Evolutionary conservation across 2,113 vertebrate genomes (phyloP).

Genomic region (Anseranas semipalmata): DNA sequence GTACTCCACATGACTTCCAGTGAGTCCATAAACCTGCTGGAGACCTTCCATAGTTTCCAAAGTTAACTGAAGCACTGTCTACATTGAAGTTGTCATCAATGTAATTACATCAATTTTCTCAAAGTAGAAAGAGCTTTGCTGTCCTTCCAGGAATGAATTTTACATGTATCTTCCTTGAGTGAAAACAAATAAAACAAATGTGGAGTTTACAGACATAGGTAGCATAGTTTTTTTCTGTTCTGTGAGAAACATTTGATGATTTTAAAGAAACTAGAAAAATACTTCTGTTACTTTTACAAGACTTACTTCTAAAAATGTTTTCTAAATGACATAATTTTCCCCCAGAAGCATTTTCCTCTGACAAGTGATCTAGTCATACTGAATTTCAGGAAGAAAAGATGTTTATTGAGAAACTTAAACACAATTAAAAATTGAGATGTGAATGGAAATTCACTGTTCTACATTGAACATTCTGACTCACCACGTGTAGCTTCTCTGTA

Average conservation of each 20-base stretch:
- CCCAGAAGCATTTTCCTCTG: neutral
- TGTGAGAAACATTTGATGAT: neutral
- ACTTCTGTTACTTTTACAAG: neutral
- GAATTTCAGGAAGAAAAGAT: neutral
- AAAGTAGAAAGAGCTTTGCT: neutral
- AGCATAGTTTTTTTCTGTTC: neutral
- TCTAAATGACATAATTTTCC: neutral
- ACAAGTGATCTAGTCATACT: neutral
- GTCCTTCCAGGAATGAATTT: conserved; percentile 11
- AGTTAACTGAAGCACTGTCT: neutral
- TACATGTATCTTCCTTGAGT: neutral
- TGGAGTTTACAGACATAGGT: neutral
- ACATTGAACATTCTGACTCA: neutral
- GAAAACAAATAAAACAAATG: neutral
- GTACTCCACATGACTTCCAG: neutral
- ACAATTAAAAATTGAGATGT: conserved; percentile 20
- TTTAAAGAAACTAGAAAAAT: neutral
- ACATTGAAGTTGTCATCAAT: neutral
- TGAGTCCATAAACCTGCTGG: neutral
- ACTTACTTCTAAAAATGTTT: neutral
- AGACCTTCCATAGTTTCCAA: neutral
- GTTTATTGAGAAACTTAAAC: neutral
- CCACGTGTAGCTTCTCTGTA: neutral
- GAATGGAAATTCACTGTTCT: neutral
- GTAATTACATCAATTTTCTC: neutral